A percentile compares a stretch with the other conserved stretches of the same genome.
These are phyloP conservation scores for Ectropis grisescens DNA, from an alignment of 1,140 invertebrate genomes.

Conservation along the genomic window DNA sequence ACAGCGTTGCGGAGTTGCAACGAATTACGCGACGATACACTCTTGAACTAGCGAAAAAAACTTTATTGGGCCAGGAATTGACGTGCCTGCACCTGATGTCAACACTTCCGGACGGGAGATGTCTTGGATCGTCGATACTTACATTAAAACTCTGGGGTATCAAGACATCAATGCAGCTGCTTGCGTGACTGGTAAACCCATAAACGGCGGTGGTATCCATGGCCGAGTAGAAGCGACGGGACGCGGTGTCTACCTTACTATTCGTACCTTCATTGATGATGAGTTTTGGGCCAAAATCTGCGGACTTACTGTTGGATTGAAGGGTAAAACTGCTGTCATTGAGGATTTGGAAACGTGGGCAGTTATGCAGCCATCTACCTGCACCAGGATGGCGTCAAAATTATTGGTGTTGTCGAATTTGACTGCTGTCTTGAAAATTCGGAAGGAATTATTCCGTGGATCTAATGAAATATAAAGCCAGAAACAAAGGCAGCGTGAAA, in stretches of 20 bases:
- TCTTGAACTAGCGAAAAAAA: slow-evolving; percentile 89
- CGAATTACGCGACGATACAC: slow-evolving; percentile 89
- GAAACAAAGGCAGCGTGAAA: slow-evolving; percentile 79
- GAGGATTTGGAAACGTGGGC: slow-evolving; percentile 93
- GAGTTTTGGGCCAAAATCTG: slow-evolving; percentile 86
- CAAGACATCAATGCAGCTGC: slow-evolving; percentile 87
- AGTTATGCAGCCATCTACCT: slow-evolving; percentile 84
- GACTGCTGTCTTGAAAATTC: slow-evolving; percentile 80
- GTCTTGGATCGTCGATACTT: slow-evolving; percentile 90
- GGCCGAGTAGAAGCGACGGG: slow-evolving; percentile 92
- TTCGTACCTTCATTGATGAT: slow-evolving; percentile 85
- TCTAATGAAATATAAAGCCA: slow-evolving; percentile 62
- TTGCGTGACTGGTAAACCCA: slow-evolving; percentile 91
- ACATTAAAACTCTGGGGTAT: slow-evolving; percentile 79
- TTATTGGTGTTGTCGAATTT: slow-evolving; percentile 85
- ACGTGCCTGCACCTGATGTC: slow-evolving; percentile 89
- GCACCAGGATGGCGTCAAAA: slow-evolving; percentile 81
- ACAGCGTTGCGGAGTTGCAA: slow-evolving; percentile 84
- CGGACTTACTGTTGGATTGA: neutral
- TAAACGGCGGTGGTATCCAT: slow-evolving; percentile 81
- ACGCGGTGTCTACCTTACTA: slow-evolving; percentile 86
- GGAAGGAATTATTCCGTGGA: slow-evolving; percentile 84
- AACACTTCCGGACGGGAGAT: slow-evolving; percentile 87
- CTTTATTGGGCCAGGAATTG: slow-evolving; percentile 88
- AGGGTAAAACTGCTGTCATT: slow-evolving; percentile 88